Conservation (phyloP, 2,797 vertebrate species). For the Halcyon chelicuti region DNA sequence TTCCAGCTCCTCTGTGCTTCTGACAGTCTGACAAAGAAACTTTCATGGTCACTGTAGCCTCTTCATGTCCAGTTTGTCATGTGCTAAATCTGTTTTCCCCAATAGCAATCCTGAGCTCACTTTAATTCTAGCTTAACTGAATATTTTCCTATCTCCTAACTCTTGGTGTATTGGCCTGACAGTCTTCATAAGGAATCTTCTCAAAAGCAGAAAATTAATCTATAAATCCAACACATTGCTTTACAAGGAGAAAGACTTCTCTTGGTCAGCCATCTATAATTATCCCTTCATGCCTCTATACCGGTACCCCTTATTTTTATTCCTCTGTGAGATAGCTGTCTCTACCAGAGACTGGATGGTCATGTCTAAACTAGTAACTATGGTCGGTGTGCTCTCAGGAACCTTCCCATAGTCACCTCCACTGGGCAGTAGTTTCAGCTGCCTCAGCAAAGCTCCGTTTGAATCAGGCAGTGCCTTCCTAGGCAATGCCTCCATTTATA, state of each 20-base stretch:
- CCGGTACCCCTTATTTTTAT: not conserved
- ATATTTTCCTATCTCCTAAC: not conserved
- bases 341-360: not conserved
- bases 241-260: not conserved
- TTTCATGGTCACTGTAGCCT: not conserved
- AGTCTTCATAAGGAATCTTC: not conserved
- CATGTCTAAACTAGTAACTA: not conserved
- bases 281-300: not conserved
- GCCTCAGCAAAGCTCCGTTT: not conserved
- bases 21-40: not conserved
- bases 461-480: not conserved
- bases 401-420: not conserved
- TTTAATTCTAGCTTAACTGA: not conserved
- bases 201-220: not conserved
- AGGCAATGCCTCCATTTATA: not conserved
- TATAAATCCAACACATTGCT: not conserved
- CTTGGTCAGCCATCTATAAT: not conserved
- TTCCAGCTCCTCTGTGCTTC: not conserved
- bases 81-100: not conserved
- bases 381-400: not conserved
- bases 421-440: accelerated
- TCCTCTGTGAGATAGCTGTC: not conserved
- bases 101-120: not conserved
- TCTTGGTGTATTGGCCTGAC: not conserved
- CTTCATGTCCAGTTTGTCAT: not conserved